Evolutionary conservation across 2,113 vertebrate genomes (phyloP), one percentile per base, ranked within the genome.

Genomic region (Microcebus lehilahytsara): DNA sequence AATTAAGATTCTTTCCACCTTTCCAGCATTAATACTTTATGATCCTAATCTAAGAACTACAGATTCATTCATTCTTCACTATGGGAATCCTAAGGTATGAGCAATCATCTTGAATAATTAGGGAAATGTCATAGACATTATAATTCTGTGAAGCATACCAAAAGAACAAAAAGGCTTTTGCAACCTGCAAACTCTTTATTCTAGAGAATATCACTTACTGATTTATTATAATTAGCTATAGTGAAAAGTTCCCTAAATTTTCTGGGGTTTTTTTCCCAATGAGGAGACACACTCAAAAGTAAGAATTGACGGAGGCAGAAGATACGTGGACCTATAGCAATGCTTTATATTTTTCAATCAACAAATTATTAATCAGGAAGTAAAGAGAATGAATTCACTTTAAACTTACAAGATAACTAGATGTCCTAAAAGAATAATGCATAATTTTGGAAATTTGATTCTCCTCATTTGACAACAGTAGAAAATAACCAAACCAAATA

Each of bases 1-100:
- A 10, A 67, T 91, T 84, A 64, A 95, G 37, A 60, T 91, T 20
- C 30, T 69, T 77, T 81, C 12, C 25, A 80, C 17, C 22, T 75
- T 94, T 89, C 46, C 30, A 72, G 17, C 37, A 91, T 95, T 84
- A 84, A 92, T 11, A 77, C 74, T 97, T 85, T 80, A 78, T 96
- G 40, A 71, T 49, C 46, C 69, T 86, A 77, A 93, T 69, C 84
- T 85, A n/a, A 62, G 83, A 94, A 96, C 64, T 30, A 93, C 14
- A 60, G 42, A 93, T 80, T 91, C 72, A 67, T 83, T 80, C 34
- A 71, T 81, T 91, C 86, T 67, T 95, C 49, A 87, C 23, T 69
- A 46, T 17, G 25, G 46, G n/a, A 79, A 84, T 69, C 34, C 58
- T 90, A 79, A 92, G 9, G 22, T 91, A 79, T 34, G 72, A 96